A percentile compares a stretch with the other conserved stretches of the same genome.
These are phyloP conservation scores for Orbicella faveolata DNA, from an alignment of 64 coral and sea anemone genomes.

Conservation along the genomic window DNA sequence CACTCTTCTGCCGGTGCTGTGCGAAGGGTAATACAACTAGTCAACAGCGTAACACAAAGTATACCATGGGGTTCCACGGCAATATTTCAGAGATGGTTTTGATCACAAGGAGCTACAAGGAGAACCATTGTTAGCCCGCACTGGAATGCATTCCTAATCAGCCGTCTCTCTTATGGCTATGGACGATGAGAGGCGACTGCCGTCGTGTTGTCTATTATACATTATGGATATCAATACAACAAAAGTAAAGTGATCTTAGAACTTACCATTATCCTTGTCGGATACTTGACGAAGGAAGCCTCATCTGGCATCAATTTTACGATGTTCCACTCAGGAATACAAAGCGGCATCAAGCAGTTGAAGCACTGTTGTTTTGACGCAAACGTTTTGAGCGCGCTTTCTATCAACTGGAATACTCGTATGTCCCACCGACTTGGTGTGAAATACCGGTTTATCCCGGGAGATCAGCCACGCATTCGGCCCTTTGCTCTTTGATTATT, in stretches of 20 bases:
- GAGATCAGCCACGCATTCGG: background rate
- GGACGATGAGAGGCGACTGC: conserved; percentile 2
- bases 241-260: background rate
- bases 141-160: background rate
- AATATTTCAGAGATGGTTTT: background rate
- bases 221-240: background rate
- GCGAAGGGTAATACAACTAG: background rate
- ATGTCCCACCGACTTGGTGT: background rate
- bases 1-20: background rate
- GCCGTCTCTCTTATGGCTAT: background rate
- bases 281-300: background rate
- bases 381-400: background rate
- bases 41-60: background rate
- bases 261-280: background rate
- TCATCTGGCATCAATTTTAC: conserved; percentile 34
- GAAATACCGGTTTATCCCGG: background rate
- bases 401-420: background rate
- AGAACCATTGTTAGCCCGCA: background rate
- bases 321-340: background rate
- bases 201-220: background rate
- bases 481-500: too few relatives aligned
- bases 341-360: background rate
- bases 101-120: background rate
- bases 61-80: background rate
- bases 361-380: background rate